Percentiles rank a stretch among this genome's conserved stretches.
Conservation (phyloP, 2,888 invertebrate genomes). For the Pseudococcus longispinus region DNA sequence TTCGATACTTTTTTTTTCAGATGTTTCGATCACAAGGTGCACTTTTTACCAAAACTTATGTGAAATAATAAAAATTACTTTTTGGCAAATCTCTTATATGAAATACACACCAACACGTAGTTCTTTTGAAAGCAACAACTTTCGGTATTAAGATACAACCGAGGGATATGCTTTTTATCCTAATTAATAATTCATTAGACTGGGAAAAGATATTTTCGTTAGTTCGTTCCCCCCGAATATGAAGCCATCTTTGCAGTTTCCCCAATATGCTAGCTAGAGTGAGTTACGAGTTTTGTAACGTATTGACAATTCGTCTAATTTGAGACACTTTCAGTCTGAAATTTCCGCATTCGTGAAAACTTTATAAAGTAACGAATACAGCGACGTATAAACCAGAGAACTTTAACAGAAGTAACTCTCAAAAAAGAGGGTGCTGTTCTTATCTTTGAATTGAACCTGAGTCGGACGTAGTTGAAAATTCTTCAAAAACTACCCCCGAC, state of each 20-base stretch:
- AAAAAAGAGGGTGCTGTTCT: not conserved
- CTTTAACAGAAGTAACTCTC: conserved; percentile 1
- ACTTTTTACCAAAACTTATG: not conserved
- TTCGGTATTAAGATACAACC: not conserved
- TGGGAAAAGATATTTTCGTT: not conserved
- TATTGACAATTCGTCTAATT: conserved; percentile 5
- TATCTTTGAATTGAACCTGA: conserved; percentile 12
- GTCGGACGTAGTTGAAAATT: conserved; percentile 33
- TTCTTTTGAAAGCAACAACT: not conserved
- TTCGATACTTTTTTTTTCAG: not conserved
- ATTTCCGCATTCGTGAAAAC: conserved; percentile 3
- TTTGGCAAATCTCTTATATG: not conserved
- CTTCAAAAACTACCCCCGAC: conserved; percentile 12
- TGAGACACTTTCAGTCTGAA: not conserved
- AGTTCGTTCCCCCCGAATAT: not conserved
- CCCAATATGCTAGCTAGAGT: not conserved
- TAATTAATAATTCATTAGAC: not conserved
- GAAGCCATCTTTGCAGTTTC: not conserved
- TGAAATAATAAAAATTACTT: not conserved
- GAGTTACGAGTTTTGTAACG: not conserved
- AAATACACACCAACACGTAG: not conserved
- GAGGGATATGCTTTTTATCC: not conserved
- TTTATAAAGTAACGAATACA: conserved; percentile 6
- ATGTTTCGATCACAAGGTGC: not conserved
- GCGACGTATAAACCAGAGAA: not conserved